Conservation (phyloP, 2,113 vertebrate genomes). For the Apistogramma diplotaenia region DNA sequence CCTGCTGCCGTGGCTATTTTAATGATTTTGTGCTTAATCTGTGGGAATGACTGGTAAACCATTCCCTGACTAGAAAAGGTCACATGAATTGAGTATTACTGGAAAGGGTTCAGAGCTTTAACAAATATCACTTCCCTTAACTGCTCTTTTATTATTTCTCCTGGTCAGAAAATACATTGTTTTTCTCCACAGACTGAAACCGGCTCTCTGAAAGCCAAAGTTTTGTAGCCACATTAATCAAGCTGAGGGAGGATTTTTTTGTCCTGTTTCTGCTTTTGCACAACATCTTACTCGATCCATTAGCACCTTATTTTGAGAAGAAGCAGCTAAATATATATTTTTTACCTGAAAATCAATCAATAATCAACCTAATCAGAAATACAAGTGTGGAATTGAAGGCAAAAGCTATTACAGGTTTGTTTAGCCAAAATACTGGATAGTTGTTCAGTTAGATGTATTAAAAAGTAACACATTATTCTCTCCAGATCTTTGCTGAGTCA, state of each 20-base stretch:
- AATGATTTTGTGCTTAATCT: slow-evolving; percentile 68
- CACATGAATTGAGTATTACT: slow-evolving; percentile 58
- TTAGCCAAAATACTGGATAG: not conserved
- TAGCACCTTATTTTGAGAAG: not conserved
- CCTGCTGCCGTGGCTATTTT: slow-evolving; percentile 50
- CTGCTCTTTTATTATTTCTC: slow-evolving; percentile 6
- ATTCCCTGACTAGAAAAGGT: slow-evolving; percentile 64
- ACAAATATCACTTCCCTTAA: slow-evolving; percentile 58
- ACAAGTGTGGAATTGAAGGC: not conserved
- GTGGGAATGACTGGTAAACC: slow-evolving; percentile 40
- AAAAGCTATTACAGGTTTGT: not conserved
- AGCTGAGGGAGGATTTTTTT: not conserved
- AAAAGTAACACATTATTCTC: not conserved
- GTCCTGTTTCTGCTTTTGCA: not conserved
- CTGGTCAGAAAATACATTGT: not conserved
- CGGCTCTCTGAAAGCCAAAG: slow-evolving; percentile 11
- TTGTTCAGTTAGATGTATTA: not conserved
- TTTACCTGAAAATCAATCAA: not conserved
- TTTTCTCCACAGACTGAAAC: not conserved
- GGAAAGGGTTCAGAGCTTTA: slow-evolving; percentile 60
- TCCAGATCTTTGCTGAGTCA: slow-evolving; percentile 7
- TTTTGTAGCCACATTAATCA: slow-evolving; percentile 21
- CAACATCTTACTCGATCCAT: not conserved
- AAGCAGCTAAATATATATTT: not conserved
- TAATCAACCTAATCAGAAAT: not conserved